Evolutionary conservation across 2,888 invertebrate species (phyloP).

Genomic region (Proisotoma minuta): DNA sequence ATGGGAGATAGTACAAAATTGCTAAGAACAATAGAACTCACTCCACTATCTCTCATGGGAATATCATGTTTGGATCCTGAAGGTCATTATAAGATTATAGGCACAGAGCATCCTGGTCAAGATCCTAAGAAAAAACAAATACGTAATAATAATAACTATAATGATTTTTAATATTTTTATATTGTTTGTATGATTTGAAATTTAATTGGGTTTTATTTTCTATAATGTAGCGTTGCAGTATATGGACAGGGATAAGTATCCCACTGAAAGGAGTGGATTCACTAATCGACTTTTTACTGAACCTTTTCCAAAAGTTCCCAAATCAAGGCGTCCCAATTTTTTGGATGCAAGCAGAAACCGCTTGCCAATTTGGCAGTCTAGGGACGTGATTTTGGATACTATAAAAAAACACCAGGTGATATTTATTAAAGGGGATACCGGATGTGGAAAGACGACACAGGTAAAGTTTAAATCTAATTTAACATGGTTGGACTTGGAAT

Average conservation of each 20-base stretch:
- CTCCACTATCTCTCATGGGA: not conserved
- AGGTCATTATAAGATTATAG: not conserved
- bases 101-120: too few relatives aligned
- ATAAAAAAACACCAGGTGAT: conserved; percentile 63
- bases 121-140: too few relatives aligned
- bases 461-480: conserved; percentile 49
- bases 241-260: not conserved
- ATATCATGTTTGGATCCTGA: not conserved
- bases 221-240: not conserved
- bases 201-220: not conserved
- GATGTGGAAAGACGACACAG: conserved; percentile 93
- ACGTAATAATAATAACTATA: too few relatives aligned
- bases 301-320: conserved; percentile 32
- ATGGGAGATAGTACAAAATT: not conserved
- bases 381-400: conserved; percentile 63
- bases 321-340: conserved; percentile 12
- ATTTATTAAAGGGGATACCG: conserved; percentile 72
- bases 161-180: not conserved
- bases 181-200: not conserved
- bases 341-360: conserved; percentile 53
- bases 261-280: conserved; percentile 4
- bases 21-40: not conserved
- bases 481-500: too few relatives aligned
- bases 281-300: conserved; percentile 16
- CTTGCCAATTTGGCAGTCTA: conserved; percentile 66